phyloP scores from a whole-genome alignment of 2,888 invertebrate species.

The Cabera pusaria region DNA sequence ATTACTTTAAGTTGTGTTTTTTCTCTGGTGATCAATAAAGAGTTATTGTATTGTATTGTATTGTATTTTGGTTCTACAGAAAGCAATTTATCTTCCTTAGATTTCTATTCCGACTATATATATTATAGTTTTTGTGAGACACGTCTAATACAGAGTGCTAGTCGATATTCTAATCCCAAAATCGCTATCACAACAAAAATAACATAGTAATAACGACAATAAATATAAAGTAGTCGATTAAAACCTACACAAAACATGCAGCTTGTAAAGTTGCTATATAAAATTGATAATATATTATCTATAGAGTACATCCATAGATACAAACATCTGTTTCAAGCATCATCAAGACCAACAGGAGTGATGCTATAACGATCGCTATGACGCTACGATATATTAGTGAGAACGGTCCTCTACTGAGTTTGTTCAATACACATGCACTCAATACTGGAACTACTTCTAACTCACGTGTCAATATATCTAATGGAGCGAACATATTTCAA shows the following conservation, averaged over 20 bases:
- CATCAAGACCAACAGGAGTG: constrained; percentile 31
- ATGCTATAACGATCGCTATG: constrained; percentile 27
- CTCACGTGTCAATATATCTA: background rate
- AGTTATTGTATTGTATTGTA: too few relatives aligned
- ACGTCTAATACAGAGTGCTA: constrained; percentile 6
- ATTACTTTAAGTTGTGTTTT: too few relatives aligned
- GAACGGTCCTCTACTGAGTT: constrained; percentile 13
- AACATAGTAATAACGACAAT: constrained; percentile 10
- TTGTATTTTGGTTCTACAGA: too few relatives aligned
- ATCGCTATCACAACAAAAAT: too few relatives aligned
- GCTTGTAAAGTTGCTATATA: constrained; percentile 32
- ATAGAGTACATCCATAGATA: constrained; percentile 26
- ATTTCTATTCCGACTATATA: too few relatives aligned
- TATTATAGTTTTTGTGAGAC: background rate
- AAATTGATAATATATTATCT: constrained; percentile 37
- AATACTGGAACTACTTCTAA: constrained; percentile 25
- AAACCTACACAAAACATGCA: constrained; percentile 22
- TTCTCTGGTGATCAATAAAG: too few relatives aligned
- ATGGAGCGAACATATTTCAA: constrained; percentile 3
- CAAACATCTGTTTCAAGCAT: constrained; percentile 34
- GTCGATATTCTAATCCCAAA: too few relatives aligned
- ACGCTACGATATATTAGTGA: constrained; percentile 17
- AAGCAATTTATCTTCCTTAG: too few relatives aligned
- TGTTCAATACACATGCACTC: constrained; percentile 35
- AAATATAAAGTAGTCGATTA: constrained; percentile 11